Evolutionary conservation across 1,140 invertebrate genomes (phyloP).

Genomic region (Argopecten irradians): DNA sequence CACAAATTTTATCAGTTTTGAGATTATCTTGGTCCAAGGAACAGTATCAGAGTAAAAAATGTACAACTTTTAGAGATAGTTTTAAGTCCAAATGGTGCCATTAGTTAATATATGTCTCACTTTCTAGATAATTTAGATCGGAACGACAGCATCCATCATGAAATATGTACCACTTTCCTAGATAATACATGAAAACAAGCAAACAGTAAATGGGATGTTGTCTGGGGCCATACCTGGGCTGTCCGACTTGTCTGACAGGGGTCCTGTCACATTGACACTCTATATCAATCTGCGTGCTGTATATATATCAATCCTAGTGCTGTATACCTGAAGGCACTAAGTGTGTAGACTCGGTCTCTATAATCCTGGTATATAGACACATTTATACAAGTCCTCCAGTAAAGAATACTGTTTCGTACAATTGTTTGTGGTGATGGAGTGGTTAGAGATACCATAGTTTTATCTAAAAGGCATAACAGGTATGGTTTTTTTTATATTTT

Average conservation of each 20-base stretch:
- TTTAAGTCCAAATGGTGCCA: not conserved
- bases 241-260: not conserved
- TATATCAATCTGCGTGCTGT: not conserved
- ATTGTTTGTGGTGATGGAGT: not conserved
- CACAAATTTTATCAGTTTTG: too few relatives aligned
- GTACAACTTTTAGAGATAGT: too few relatives aligned
- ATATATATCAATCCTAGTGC: not conserved
- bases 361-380: not conserved
- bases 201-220: not conserved
- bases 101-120: not conserved
- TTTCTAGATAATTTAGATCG: not conserved
- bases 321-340: slow-evolving; percentile 4
- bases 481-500: not conserved
- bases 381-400: not conserved
- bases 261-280: not conserved
- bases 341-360: not conserved
- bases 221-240: not conserved
- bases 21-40: too few relatives aligned
- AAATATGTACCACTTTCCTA: not conserved
- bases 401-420: not conserved
- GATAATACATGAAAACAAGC: not conserved
- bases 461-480: not conserved
- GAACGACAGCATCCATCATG: not conserved
- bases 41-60: too few relatives aligned
- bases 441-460: not conserved